A percentile compares a stretch with the other conserved stretches of the same genome.
phyloP scores from a whole-genome alignment of 92 coral and sea anemone genomes.

The Epizoanthus fatuus region DNA sequence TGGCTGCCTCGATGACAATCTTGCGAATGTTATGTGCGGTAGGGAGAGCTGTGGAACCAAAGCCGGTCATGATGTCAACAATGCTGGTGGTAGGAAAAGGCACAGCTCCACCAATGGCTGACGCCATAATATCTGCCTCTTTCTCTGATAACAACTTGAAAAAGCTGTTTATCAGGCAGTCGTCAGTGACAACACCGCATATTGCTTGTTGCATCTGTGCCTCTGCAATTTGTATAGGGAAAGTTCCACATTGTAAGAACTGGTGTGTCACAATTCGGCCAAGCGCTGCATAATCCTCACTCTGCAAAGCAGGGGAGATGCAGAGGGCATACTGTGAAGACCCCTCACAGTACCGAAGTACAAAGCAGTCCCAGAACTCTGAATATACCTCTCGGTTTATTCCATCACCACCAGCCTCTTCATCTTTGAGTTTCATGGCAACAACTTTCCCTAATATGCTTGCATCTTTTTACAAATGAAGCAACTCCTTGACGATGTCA shows the following conservation, averaged over 20 bases:
- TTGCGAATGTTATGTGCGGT: constrained; percentile 41
- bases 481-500: too few relatives aligned
- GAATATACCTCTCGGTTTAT: constrained; percentile 56
- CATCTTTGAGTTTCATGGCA: constrained; percentile 30
- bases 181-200: constrained; percentile 37
- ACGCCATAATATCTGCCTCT: constrained; percentile 7
- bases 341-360: constrained; percentile 42
- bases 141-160: constrained; percentile 51
- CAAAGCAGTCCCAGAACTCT: constrained; percentile 54
- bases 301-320: constrained; percentile 46
- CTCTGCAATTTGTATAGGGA: too few relatives aligned
- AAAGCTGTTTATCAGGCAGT: constrained; percentile 49
- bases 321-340: constrained; percentile 25
- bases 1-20: constrained; percentile 30
- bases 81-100: constrained; percentile 47
- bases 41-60: constrained; percentile 37
- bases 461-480: too few relatives aligned
- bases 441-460: too few relatives aligned
- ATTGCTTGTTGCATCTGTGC: too few relatives aligned
- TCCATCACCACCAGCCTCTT: constrained; percentile 49
- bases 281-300: constrained; percentile 29
- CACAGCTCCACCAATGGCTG: constrained; percentile 14
- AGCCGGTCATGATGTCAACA: constrained; percentile 55
- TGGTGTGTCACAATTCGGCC: constrained; percentile 58
- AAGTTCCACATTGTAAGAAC: constrained; percentile 59